These are phyloP conservation scores for Doris montereyensis DNA, from an alignment of 2,888 invertebrate genomes.

Conservation along the genomic window DNA sequence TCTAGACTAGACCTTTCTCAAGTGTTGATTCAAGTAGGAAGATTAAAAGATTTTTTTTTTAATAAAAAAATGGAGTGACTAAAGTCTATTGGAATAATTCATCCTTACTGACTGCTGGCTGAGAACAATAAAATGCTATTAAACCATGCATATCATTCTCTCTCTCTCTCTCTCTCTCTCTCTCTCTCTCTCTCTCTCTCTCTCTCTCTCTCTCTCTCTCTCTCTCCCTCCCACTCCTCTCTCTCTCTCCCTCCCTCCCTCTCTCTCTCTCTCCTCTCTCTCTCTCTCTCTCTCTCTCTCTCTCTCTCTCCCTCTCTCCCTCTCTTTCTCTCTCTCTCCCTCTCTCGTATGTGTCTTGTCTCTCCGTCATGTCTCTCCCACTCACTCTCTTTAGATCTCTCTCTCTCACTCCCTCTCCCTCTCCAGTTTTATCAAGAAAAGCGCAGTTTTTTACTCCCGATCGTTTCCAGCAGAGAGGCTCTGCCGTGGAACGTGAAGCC, in stretches of 20 bases:
- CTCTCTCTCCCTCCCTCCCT: not conserved
- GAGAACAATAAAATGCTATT: not conserved
- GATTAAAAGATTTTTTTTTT: too few relatives aligned
- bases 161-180: not conserved
- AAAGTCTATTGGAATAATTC: too few relatives aligned
- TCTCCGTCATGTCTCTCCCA: not conserved
- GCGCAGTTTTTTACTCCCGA: too few relatives aligned
- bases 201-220: not conserved
- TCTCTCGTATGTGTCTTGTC: not conserved
- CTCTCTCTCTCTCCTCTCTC: not conserved
- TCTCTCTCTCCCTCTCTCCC: not conserved
- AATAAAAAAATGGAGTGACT: too few relatives aligned
- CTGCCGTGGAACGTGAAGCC: too few relatives aligned
- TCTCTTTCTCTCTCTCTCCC: not conserved
- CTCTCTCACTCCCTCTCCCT: not conserved
- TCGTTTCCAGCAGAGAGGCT: too few relatives aligned
- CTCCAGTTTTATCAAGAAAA: not conserved
- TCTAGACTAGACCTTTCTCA: too few relatives aligned
- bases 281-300: not conserved
- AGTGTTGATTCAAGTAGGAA: too few relatives aligned
- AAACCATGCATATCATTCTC: too few relatives aligned
- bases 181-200: not conserved
- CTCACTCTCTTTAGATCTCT: not conserved
- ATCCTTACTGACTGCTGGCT: not conserved
- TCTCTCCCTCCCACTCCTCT: not conserved